phyloP scores from a whole-genome alignment of 2,888 invertebrate genomes.

The Venusia cambrica region DNA sequence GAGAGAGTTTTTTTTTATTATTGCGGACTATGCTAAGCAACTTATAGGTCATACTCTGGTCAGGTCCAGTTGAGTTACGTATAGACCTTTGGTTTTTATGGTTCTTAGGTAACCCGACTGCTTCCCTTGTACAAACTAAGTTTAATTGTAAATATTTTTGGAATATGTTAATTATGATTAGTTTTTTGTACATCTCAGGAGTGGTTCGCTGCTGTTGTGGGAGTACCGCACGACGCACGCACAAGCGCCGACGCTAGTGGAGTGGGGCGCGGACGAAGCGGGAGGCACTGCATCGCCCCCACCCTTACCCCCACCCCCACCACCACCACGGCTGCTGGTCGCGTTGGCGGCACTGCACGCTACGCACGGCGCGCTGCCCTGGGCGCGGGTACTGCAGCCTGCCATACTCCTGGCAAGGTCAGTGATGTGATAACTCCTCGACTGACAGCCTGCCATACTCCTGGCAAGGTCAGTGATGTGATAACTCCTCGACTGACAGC shows the following conservation, averaged over 20 bases:
- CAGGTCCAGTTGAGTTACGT: too few species aligned
- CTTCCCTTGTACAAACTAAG: too few species aligned
- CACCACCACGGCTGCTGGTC: conserved; percentile 52
- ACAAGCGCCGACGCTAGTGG: conserved; percentile 70
- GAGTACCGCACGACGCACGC: conserved; percentile 80
- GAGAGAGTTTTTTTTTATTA: too few species aligned
- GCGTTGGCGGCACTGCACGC: conserved; percentile 60
- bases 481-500: too few species aligned
- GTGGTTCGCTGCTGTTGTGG: conserved; percentile 87
- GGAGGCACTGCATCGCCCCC: conserved; percentile 2
- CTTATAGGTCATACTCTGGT: too few species aligned
- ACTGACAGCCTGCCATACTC: conserved; percentile 56
- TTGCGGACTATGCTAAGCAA: too few species aligned
- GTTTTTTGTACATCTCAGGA: conserved; percentile 80
- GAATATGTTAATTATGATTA: too few species aligned
- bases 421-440: conserved; percentile 1
- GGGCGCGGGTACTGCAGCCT: conserved; percentile 53
- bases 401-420: conserved; percentile 56
- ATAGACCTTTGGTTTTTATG: too few species aligned
- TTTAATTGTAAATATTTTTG: too few species aligned
- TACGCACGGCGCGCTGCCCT: conserved; percentile 50
- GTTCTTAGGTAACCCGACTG: too few species aligned
- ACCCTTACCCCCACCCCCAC: conserved; percentile 14
- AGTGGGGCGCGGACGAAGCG: conserved; percentile 52
- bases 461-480: conserved; percentile 44